Conservation (phyloP, 1,140 invertebrate genomes). For the Aphis gossypii region DNA sequence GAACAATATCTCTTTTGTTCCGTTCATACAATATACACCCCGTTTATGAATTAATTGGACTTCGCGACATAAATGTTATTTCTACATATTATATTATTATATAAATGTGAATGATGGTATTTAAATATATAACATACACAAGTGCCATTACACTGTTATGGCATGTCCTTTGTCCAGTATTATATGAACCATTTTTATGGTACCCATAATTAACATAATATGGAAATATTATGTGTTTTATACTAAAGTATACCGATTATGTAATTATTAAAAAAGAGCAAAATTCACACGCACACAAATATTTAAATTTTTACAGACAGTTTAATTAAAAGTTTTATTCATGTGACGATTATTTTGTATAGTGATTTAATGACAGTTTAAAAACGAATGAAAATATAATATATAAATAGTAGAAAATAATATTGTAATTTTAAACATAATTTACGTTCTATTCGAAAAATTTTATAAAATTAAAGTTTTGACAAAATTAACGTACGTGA, state of each 20-base stretch:
- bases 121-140: neutral
- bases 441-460: too few species aligned
- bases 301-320: neutral
- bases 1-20: slow-evolving; percentile 1
- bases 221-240: neutral
- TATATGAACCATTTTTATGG: neutral
- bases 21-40: neutral
- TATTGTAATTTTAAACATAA: too few species aligned
- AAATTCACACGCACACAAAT: neutral
- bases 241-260: neutral
- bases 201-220: slow-evolving; percentile 2
- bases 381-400: too few species aligned
- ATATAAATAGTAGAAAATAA: too few species aligned
- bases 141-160: neutral
- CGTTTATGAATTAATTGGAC: neutral
- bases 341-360: neutral
- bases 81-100: neutral
- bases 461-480: too few species aligned
- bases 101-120: neutral
- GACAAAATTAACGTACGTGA: too few species aligned
- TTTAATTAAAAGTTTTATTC: neutral
- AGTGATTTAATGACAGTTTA: too few species aligned
- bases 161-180: neutral
- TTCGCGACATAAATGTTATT: neutral
- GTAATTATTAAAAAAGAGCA: neutral